Base-by-base conservation (phyloP, 2,113 vertebrate genomes). In the Nothoprocta pentlandii region DNA sequence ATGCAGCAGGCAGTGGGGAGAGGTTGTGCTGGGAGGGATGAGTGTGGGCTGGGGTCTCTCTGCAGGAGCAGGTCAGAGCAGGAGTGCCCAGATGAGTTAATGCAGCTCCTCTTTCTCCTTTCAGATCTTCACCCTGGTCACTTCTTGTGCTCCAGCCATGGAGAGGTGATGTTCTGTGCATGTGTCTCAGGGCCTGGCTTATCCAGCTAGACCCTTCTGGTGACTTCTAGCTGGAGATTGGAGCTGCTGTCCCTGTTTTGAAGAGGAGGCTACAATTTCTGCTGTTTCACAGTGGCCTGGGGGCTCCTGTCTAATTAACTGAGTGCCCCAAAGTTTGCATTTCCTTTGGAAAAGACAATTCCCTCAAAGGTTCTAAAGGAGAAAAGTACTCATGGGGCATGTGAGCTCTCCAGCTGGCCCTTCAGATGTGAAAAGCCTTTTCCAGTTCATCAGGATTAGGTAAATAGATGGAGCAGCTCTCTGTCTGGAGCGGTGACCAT, bases 21-120 rank as follows among this genome's bases (percentile, higher is more conserved):
- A 46, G 8, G 20, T 9, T 7, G 3, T 5, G 16, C n/a, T 54
- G 22, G 20, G 10, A 28, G 8, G 46, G 19, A 53, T 6, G 41
- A 21, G 32, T 6, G 2, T 25, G 17, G 13, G 7, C 19, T 71
- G 7, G 34, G 21, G 20, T 28, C 12, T 71, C 0, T 0, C n/a
- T 61, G 36, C 15, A 23, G 30, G 39, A 61, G 20, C 16, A 21
- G 32, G 12, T 3, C 34, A 2, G 16, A 13, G 3, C 71, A 14
- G 26, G 16, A 32, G 32, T 69, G 49, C 6, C 22, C 51, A 16
- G 15, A 61, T 51, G 39, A 16, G 9, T 23, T 10, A 64, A 6
- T 20, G 17, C 10, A 13, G 4, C 28, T 77, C 21, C 32, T 39
- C 39, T 76, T 42, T 25, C 61, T 36, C 32, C 61, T 17, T 79